Conservation (phyloP, 2,113 vertebrate species). For the Struthio camelus region DNA sequence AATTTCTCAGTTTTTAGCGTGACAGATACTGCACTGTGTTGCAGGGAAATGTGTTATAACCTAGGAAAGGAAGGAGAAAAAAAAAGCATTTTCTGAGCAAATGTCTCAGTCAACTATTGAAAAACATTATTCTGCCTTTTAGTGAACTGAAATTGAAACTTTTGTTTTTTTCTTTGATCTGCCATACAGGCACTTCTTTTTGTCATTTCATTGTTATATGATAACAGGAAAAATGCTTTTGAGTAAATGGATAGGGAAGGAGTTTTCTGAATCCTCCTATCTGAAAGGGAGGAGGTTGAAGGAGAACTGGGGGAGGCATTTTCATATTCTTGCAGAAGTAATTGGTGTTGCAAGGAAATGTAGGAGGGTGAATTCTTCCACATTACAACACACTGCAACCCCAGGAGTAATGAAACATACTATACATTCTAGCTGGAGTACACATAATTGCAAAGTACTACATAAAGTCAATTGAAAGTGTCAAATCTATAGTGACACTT, state of each 20-base stretch:
- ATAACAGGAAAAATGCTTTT: neutral
- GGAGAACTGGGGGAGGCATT: neutral
- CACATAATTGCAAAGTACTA: neutral
- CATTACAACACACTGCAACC: neutral
- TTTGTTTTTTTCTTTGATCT: neutral
- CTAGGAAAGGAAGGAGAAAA: neutral
- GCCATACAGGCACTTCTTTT: neutral
- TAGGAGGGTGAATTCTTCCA: conserved; percentile 4
- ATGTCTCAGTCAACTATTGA: neutral
- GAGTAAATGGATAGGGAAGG: neutral
- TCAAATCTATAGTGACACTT: neutral
- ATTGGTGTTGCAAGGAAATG: neutral
- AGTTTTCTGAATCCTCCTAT: neutral
- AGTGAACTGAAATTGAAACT: neutral
- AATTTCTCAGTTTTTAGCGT: neutral
- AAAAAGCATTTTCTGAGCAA: neutral
- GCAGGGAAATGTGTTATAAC: neutral
- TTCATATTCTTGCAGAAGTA: neutral
- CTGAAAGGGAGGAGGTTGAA: neutral
- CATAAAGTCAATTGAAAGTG: neutral
- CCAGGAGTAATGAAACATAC: neutral
- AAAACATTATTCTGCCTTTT: neutral
- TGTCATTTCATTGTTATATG: neutral
- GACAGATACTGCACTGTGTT: neutral
- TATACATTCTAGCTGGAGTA: neutral